A percentile compares a stretch with the other conserved stretches of the same genome.
Conservation (phyloP, 2,113 vertebrate species). For the Hiodon alosoides region DNA sequence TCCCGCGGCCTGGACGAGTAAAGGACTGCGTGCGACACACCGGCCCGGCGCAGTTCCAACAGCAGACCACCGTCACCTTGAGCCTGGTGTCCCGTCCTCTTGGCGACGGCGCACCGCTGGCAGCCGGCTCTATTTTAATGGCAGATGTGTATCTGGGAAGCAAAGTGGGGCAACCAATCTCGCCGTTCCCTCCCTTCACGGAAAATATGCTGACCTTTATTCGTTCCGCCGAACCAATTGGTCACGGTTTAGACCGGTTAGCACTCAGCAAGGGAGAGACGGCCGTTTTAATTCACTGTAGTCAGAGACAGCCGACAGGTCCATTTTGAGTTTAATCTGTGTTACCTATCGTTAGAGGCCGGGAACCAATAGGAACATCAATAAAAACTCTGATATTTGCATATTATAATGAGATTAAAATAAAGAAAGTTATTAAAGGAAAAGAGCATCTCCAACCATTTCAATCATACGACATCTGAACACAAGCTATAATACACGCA, state of each 20-base stretch:
- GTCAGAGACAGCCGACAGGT: not conserved
- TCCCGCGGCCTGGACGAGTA: slow-evolving; percentile 2
- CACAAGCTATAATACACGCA: no score
- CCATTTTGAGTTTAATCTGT: not conserved
- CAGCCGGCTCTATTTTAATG: slow-evolving; percentile 15
- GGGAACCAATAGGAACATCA: no score
- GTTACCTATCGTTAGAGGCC: not conserved
- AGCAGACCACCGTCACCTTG: not conserved
- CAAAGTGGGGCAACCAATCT: slow-evolving; percentile 16
- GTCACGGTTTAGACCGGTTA: slow-evolving; percentile 15
- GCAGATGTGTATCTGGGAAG: slow-evolving; percentile 11
- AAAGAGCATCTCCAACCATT: no score
- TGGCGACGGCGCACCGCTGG: not conserved
- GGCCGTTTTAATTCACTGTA: not conserved
- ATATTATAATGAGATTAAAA: no score
- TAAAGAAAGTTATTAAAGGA: no score
- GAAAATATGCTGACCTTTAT: slow-evolving; percentile 27
- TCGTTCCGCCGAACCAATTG: slow-evolving; percentile 7
- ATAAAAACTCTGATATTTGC: no score
- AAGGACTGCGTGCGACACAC: not conserved
- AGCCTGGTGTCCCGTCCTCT: not conserved
- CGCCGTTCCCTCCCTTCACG: slow-evolving; percentile 5
- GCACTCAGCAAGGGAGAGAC: slow-evolving; percentile 10
- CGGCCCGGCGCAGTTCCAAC: not conserved
- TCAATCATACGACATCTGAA: no score